Conservation (phyloP, 1,140 invertebrate species). For the Babylonia areolata region DNA sequence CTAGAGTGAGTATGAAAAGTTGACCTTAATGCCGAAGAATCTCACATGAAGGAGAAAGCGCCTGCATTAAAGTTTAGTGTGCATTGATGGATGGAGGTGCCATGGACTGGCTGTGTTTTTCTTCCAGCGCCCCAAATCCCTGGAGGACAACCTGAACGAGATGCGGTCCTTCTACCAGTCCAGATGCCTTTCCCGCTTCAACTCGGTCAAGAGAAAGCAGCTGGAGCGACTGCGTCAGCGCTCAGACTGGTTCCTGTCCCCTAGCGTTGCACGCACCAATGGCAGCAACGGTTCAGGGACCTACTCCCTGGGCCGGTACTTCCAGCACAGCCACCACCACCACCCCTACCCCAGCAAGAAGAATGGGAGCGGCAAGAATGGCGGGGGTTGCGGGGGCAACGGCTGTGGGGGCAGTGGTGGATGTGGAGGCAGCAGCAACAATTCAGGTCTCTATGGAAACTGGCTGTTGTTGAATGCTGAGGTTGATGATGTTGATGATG, state of each 20-base stretch:
- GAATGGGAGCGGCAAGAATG: background rate
- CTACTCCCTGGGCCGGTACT: conserved; percentile 44
- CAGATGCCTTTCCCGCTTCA: conserved; percentile 69
- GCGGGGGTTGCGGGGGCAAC: background rate
- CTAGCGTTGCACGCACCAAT: conserved; percentile 51
- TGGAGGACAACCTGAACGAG: conserved; percentile 72
- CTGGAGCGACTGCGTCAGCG: conserved; percentile 70
- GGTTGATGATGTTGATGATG: background rate
- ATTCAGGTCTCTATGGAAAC: background rate
- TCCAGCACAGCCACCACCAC: conserved; percentile 19
- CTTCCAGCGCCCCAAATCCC: conserved; percentile 71
- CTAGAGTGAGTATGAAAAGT: no score
- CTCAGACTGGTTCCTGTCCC: conserved; percentile 73
- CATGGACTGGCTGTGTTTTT: no score
- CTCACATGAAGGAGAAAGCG: no score
- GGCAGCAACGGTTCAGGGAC: conserved; percentile 42
- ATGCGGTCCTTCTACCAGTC: conserved; percentile 58
- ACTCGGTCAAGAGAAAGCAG: conserved; percentile 72
- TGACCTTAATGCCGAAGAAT: no score
- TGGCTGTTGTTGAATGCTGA: background rate
- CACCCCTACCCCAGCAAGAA: conserved; percentile 22
- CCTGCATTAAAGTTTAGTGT: no score
- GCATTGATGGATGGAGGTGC: no score
- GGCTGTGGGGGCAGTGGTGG: conserved; percentile 9
- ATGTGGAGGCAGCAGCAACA: conserved; percentile 35